Percentiles rank a stretch among this genome's conserved stretches.
These are phyloP conservation scores for Chloropsis hardwickii DNA, from an alignment of 2,113 vertebrate species.

Conservation along the genomic window DNA sequence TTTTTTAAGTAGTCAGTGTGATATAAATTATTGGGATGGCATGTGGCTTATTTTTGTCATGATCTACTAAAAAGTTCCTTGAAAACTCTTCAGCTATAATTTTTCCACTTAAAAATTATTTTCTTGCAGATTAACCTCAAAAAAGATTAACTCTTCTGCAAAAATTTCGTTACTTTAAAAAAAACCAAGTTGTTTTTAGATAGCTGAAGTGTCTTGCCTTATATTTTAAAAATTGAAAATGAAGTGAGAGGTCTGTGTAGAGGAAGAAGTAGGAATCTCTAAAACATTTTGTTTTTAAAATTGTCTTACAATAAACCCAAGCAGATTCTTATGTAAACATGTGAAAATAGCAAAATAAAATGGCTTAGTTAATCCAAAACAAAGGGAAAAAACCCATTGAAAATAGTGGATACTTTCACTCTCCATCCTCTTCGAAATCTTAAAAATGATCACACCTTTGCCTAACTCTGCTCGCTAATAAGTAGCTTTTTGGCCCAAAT, in stretches of 20 bases:
- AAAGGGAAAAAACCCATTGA: not conserved
- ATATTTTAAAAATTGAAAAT: not conserved
- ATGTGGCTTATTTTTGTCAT: not conserved
- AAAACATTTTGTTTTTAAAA: not conserved
- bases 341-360: not conserved
- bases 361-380: not conserved
- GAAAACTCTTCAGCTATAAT: not conserved
- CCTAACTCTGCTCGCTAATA: not conserved
- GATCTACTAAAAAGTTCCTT: not conserved
- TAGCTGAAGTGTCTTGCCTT: not conserved
- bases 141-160: not conserved
- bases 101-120: not conserved
- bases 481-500: not conserved
- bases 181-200: not conserved
- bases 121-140: not conserved
- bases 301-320: not conserved
- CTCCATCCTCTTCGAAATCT: not conserved
- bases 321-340: not conserved
- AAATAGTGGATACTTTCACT: not conserved
- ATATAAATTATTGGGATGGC: not conserved
- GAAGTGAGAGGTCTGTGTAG: not conserved
- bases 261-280: not conserved
- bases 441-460: not conserved
- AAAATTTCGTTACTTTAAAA: not conserved
- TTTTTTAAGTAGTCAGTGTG: not conserved